Base-by-base conservation (phyloP, 2,888 invertebrate genomes). In the Sphinx pinastri region DNA sequence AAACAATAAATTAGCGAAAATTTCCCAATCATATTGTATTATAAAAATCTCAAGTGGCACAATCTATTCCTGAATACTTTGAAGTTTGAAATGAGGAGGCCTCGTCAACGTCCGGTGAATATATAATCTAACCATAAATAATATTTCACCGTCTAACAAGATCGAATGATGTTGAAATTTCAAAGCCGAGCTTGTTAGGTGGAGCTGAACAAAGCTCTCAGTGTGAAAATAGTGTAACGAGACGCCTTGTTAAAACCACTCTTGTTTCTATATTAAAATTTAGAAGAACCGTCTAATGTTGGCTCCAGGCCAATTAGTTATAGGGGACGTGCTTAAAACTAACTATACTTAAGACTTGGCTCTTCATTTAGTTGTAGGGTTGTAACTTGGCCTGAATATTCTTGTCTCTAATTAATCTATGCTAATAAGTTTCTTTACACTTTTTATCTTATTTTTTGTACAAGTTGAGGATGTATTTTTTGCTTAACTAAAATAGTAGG, bases 151-250 rank as follows among this genome's bases (percentile, higher is more conserved):
- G 76, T 75, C 75, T 83, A 84, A 84, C 81, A 83, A 81, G 79
- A 79, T 74, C 70, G 69, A 75, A 77, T 72, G 71, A 71, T 76
- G 71, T 76, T 75, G 76, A 76, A 77, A 75, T 75, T 76, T 83
- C 79, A 81, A 86, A 85, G 84, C 74, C 75, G 70, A 54, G 77
- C 83, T 84, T 85, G 84, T 85, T 85, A 83, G 71, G 76, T 75
- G 70, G 79, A 77, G 76, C 75, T 76, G 78, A 81, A 91, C 91
- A 91, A 91, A 87, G 84, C 87, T 84, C 86, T 88, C 82, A 86
- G 81, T 76, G 80, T 85, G 83, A 82, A 89, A 88, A 89, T 90
- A 88, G 85, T 87, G 84, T 84, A 87, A 89, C 85, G 85, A 87
- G 84, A 79, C 75, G 81, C 82, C 81, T 87, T 84, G 85, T 90